A percentile compares a stretch with the other conserved stretches of the same genome.
These are phyloP conservation scores for Lerista edwardsae DNA, from an alignment of 2,797 vertebrate species.

Conservation along the genomic window DNA sequence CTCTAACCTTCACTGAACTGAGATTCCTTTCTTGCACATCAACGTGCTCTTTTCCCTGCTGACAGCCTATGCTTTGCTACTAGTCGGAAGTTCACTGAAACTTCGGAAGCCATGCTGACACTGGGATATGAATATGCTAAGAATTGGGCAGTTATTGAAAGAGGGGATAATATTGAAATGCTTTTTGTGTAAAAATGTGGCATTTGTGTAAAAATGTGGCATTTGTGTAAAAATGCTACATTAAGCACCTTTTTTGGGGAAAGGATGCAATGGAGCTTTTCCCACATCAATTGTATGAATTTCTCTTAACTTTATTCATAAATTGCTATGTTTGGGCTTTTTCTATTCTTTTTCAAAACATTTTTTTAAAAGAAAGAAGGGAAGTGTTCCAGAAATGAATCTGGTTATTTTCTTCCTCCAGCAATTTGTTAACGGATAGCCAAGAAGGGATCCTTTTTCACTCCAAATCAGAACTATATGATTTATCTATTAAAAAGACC, in stretches of 20 bases:
- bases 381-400: slow-evolving; percentile 30
- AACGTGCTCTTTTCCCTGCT: slow-evolving; percentile 32
- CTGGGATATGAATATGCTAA: slow-evolving; percentile 59
- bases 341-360: not conserved
- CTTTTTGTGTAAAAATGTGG: slow-evolving; percentile 53
- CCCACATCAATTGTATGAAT: slow-evolving; percentile 26
- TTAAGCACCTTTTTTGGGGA: slow-evolving; percentile 44
- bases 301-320: slow-evolving; percentile 19
- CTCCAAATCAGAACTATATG: slow-evolving; percentile 51
- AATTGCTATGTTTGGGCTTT: slow-evolving; percentile 31
- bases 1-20: slow-evolving; percentile 70
- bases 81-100: slow-evolving; percentile 27
- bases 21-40: slow-evolving; percentile 43
- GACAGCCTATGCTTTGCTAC: slow-evolving; percentile 40
- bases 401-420: slow-evolving; percentile 43
- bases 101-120: slow-evolving; percentile 18
- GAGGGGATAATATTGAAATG: slow-evolving; percentile 37
- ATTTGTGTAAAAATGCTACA: slow-evolving; percentile 27
- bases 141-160: slow-evolving; percentile 40
- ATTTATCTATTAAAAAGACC: not conserved
- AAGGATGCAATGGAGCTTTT: slow-evolving; percentile 17
- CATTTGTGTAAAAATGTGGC: slow-evolving; percentile 50
- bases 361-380: slow-evolving; percentile 36
- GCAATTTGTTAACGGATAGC: slow-evolving; percentile 48
- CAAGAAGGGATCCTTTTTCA: slow-evolving; percentile 49